phyloP scores from a whole-genome alignment of 2,797 vertebrate species.

The Xiphorhynchus erythropygius region DNA sequence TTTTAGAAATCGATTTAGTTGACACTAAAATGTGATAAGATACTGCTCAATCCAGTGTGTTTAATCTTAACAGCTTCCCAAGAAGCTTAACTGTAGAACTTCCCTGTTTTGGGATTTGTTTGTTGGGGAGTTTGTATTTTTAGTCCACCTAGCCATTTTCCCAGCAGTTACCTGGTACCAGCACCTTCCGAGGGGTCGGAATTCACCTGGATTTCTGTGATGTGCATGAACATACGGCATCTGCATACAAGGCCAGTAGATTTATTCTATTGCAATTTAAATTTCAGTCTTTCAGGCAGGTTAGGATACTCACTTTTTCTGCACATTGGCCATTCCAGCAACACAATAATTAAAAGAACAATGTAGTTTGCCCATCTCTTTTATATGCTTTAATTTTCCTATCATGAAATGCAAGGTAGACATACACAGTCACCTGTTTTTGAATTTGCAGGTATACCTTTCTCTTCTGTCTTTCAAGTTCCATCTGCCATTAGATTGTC shows the following conservation, averaged over 20 bases:
- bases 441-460: neutral
- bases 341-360: neutral
- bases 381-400: neutral
- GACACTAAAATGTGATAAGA: neutral
- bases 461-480: neutral
- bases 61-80: neutral
- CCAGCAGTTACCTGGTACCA: neutral
- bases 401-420: neutral
- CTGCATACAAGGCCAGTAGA: too few relatives aligned
- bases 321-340: accelerated
- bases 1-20: neutral
- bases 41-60: neutral
- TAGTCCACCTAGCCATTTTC: neutral
- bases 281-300: neutral
- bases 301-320: neutral
- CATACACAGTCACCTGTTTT: neutral
- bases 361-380: neutral
- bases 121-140: neutral
- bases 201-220: neutral
- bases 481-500: neutral
- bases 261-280: neutral
- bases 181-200: neutral
- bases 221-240: neutral
- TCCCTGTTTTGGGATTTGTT: neutral
- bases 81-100: accelerated